A percentile compares a stretch with the other conserved stretches of the same genome.
phyloP scores from a whole-genome alignment of 2,113 vertebrate genomes.

The Microcebus tavaratra region DNA sequence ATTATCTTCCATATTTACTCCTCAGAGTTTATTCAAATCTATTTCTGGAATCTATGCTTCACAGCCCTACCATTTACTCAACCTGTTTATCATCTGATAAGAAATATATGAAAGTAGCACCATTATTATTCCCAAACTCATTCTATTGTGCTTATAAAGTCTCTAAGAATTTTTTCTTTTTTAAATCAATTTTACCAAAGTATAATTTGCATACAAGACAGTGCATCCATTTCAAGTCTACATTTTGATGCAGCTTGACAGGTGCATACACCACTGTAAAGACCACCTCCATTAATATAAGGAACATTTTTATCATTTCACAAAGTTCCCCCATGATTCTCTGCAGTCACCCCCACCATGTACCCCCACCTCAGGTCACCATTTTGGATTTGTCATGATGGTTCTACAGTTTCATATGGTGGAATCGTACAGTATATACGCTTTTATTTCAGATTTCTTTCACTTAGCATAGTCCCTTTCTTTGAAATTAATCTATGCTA shows the following conservation, averaged over 20 bases:
- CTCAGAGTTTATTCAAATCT: neutral
- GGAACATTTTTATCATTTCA: neutral
- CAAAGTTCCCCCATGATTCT: neutral
- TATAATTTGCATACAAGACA: neutral
- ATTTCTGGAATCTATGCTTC: neutral
- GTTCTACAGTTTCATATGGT: neutral
- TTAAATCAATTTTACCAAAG: neutral
- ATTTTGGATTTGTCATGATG: neutral
- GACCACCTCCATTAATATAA: neutral
- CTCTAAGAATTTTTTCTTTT: neutral
- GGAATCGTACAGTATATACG: neutral
- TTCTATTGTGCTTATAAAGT: neutral
- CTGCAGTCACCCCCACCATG: rapidly evolving
- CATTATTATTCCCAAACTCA: neutral
- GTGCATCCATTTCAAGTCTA: neutral
- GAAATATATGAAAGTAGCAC: neutral
- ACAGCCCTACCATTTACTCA: neutral
- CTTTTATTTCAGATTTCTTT: slow-evolving; percentile 16
- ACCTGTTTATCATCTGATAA: neutral
- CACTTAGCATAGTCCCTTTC: neutral
- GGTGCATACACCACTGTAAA: neutral
- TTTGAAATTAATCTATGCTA: neutral
- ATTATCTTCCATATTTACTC: neutral
- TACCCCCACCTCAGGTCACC: neutral
- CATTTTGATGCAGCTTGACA: neutral